Base-by-base conservation (phyloP, 2,797 vertebrate genomes). In the Fundulus diaphanus region DNA sequence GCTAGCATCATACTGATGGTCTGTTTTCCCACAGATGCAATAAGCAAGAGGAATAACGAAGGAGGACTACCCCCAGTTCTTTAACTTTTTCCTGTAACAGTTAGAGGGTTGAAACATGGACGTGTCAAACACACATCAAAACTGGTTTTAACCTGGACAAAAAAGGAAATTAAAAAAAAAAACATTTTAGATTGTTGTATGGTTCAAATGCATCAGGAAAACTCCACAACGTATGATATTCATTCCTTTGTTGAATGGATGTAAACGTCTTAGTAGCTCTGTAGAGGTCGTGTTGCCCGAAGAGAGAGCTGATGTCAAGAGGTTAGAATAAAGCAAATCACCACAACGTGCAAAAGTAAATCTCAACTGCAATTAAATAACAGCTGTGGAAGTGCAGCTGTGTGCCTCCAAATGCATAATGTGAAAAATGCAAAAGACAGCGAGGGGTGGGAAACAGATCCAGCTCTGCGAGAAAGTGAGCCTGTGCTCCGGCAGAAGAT, bases 371-470 rank as follows among this genome's bases (percentile, higher is more conserved):
- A 84, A 76, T 82, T 80, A 82, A 81, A 85, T 65, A 82, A 37
- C 90, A 92, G 90, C 90, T 90, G 89, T 76, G 84, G 57, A 31
- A 74, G 84, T 66, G 54, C 82, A 81, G 84, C 74, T 69, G 85
- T 69, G 83, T 27, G 7, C 35, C 65, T 82, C 74, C 52, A 61
- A 13, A 83, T 51, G 77, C 74, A 75, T 48, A 29, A 75, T 40
- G 75, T 81, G 80, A 80, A 81, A 80, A 63, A 59, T 80, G 82
- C 68, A 54, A 59, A 59, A 72, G 85, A 57, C 66, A 29, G 75
- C 0, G 18, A n/a, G 72, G 68, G 56, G 24, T 3, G 69, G 74
- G 56, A 56, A 81, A 63, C 35, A 18, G 44, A 67, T 72, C 79
- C 84, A 51, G 15, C 18, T 2, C 48, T 2, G 69, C 29, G 13